phyloP scores from a whole-genome alignment of 2,113 vertebrate species.

The Turnix velox region DNA sequence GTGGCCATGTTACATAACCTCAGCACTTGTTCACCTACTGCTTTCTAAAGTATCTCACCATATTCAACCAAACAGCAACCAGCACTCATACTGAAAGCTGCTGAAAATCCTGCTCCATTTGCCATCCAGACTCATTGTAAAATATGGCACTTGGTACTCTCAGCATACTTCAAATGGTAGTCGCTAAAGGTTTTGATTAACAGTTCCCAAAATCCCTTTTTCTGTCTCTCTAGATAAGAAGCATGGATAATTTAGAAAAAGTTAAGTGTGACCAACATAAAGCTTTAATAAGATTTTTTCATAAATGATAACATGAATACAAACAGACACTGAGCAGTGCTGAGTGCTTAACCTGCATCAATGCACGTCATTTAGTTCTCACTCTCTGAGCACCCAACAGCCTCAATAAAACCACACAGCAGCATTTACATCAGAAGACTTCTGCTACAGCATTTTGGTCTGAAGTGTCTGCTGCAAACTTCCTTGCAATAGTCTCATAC shows the following conservation, averaged over 20 bases:
- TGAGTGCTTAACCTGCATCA: background rate
- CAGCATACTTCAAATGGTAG: background rate
- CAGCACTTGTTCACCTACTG: background rate
- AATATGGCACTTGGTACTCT: background rate
- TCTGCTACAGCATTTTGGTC: background rate
- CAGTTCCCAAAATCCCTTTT: background rate
- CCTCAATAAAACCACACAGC: background rate
- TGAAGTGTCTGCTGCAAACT: background rate
- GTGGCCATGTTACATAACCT: background rate
- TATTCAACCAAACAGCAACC: background rate
- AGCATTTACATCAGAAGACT: background rate
- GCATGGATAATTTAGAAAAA: rapidly evolving
- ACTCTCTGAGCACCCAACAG: too few relatives aligned
- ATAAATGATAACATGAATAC: background rate
- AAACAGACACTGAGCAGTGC: background rate
- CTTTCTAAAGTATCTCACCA: background rate
- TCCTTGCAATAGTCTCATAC: background rate
- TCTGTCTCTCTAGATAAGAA: background rate
- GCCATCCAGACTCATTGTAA: background rate
- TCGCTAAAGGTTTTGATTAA: background rate
- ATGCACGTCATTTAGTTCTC: background rate
- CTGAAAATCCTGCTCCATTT: background rate
- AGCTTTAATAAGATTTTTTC: background rate
- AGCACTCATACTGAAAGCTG: background rate
- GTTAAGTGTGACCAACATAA: background rate